phyloP scores from a whole-genome alignment of 2,888 invertebrate species.

The Coremacera marginata region DNA sequence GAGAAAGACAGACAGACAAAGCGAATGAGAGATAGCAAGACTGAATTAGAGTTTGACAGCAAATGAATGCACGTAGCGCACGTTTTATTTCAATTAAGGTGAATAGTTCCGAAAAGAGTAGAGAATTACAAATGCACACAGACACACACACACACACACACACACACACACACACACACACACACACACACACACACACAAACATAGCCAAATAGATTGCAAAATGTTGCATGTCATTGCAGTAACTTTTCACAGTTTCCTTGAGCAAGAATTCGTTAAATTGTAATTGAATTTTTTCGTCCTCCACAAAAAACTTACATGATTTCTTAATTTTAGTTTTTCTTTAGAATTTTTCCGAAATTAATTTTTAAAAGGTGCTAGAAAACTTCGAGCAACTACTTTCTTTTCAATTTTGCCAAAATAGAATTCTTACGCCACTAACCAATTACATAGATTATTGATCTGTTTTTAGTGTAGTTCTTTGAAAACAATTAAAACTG shows the following conservation, averaged over 20 bases:
- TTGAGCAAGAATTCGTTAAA: no score
- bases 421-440: no score
- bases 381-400: no score
- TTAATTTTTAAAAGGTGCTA: no score
- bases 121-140: not conserved
- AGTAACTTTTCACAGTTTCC: not conserved
- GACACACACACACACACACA: not conserved
- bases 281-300: no score
- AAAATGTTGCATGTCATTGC: not conserved
- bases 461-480: no score
- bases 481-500: no score
- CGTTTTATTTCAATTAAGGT: conserved; percentile 35
- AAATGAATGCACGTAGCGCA: conserved; percentile 13
- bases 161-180: not conserved
- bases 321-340: no score
- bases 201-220: not conserved
- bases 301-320: no score
- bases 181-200: not conserved
- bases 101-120: not conserved
- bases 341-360: no score
- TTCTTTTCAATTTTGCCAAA: no score
- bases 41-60: not conserved
- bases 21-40: not conserved
- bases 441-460: no score
- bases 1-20: not conserved